Evolutionary conservation across 2,888 invertebrate species (phyloP).

Genomic region (Onthophagus sagittarius): DNA sequence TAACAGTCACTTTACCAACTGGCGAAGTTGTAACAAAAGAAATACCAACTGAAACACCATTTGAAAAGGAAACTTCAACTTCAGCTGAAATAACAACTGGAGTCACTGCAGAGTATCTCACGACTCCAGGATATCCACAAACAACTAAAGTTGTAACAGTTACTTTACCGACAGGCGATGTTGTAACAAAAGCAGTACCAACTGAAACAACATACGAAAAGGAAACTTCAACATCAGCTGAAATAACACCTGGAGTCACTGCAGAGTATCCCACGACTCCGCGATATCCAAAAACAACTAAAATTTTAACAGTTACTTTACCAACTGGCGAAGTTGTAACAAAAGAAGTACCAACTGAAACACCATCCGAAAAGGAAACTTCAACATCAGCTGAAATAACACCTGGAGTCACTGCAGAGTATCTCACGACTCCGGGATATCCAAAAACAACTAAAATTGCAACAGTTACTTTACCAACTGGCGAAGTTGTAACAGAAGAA

Average conservation of each 20-base stretch:
- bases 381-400: not conserved
- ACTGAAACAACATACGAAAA: not conserved
- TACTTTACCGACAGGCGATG: too few relatives aligned
- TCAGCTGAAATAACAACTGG: not conserved
- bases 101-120: not conserved
- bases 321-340: conserved; percentile 5
- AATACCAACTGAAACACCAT: not conserved
- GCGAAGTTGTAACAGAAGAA: not conserved
- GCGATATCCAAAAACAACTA: conserved; percentile 11
- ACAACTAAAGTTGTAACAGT: not conserved
- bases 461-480: not conserved
- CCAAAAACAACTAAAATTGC: not conserved
- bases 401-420: not conserved
- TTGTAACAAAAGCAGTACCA: not conserved
- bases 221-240: not conserved
- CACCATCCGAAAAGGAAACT: not conserved
- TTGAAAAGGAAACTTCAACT: not conserved
- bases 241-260: not conserved
- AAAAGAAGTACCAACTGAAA: not conserved
- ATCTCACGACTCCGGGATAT: not conserved
- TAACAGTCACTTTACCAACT: not conserved
- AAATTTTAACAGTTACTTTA: conserved; percentile 1
- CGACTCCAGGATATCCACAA: not conserved
- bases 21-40: not conserved
- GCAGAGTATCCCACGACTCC: conserved; percentile 1